Percentiles rank a stretch among this genome's conserved stretches.
Evolutionary conservation across 2,113 vertebrate species (phyloP).

Genomic region (Coregonus clupeaformis): DNA sequence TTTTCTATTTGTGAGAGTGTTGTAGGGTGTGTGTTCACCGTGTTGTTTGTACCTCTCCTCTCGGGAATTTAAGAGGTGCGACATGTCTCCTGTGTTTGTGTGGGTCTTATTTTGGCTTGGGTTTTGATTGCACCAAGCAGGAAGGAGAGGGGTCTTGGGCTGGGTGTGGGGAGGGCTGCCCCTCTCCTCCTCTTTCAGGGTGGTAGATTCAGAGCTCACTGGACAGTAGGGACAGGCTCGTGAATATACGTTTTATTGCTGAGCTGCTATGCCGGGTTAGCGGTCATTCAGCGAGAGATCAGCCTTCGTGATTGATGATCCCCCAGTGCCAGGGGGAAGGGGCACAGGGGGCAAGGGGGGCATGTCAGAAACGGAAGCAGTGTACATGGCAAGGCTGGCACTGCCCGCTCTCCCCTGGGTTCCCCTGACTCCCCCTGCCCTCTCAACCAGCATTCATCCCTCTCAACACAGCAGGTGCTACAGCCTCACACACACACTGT

Average conservation of each 20-base stretch:
- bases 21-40: neutral
- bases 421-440: neutral
- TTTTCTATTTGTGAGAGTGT: slow-evolving; percentile 1
- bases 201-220: slow-evolving; percentile 53
- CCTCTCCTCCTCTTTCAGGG: neutral
- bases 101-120: slow-evolving; percentile 28
- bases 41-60: slow-evolving; percentile 15
- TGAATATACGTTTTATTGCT: slow-evolving; percentile 67
- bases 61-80: slow-evolving; percentile 48
- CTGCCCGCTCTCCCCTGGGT: neutral
- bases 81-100: slow-evolving; percentile 11
- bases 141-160: slow-evolving; percentile 23
- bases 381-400: slow-evolving; percentile 5
- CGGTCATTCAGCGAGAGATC: slow-evolving; percentile 47
- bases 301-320: slow-evolving; percentile 35
- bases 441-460: slow-evolving; percentile 1
- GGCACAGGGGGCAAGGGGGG: neutral
- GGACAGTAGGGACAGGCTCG: slow-evolving; percentile 43
- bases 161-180: slow-evolving; percentile 35
- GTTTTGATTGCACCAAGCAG: slow-evolving; percentile 8
- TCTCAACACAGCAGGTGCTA: neutral
- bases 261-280: slow-evolving; percentile 45
- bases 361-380: slow-evolving; percentile 21
- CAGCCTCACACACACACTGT: slow-evolving; percentile 22
- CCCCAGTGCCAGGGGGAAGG: slow-evolving; percentile 28